Conservation (phyloP, 2,888 invertebrate genomes). For the Hydrotaea diabolus region DNA sequence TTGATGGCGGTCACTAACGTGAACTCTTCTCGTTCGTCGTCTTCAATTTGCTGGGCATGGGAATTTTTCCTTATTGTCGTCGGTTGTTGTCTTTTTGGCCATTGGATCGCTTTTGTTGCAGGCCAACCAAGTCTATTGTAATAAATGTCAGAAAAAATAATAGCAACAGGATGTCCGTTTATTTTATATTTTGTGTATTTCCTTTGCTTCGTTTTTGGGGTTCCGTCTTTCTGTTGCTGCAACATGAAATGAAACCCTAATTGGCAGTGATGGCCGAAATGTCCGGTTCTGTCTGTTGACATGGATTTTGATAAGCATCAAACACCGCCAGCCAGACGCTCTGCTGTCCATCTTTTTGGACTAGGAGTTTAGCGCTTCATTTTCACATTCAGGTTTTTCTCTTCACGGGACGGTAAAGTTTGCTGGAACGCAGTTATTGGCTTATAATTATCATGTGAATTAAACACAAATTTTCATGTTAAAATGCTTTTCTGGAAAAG, state of each 20-base stretch:
- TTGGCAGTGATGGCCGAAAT: slow-evolving; percentile 14
- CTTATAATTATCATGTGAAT: slow-evolving; percentile 8
- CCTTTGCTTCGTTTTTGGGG: not conserved
- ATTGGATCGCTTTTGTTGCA: not conserved
- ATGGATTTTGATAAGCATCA: slow-evolving; percentile 25
- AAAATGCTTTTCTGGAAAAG: not conserved
- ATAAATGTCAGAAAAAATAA: slow-evolving; percentile 52
- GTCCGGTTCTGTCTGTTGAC: slow-evolving; percentile 15
- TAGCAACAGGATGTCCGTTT: slow-evolving; percentile 68
- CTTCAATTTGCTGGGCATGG: slow-evolving; percentile 46
- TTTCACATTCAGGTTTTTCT: not conserved
- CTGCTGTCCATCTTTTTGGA: not conserved
- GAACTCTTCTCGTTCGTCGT: slow-evolving; percentile 9
- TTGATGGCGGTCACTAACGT: not conserved
- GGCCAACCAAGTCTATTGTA: not conserved
- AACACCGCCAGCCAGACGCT: not conserved
- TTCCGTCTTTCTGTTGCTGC: not conserved
- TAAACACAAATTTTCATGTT: slow-evolving; percentile 14
- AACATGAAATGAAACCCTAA: not conserved
- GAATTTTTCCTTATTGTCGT: slow-evolving; percentile 42
- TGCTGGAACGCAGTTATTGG: not conserved
- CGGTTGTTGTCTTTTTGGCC: not conserved
- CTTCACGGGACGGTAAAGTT: no score
- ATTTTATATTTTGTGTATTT: slow-evolving; percentile 43
- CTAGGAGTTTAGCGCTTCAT: not conserved